Evolutionary conservation across 2,888 invertebrate genomes (phyloP).

Genomic region (Ectemnius lituratus): DNA sequence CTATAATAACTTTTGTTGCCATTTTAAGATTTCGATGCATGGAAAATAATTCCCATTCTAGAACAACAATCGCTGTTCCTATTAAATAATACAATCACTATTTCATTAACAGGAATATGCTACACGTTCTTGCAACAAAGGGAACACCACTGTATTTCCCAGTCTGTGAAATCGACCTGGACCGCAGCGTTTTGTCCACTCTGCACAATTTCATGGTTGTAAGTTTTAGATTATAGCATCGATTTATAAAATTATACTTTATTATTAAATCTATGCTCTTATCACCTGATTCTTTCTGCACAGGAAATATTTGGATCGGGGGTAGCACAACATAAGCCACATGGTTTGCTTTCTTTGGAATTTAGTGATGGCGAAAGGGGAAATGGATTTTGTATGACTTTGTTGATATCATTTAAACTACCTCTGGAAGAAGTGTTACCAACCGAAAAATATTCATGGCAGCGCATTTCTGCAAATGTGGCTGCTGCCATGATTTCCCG

Average conservation of each 20-base stretch:
- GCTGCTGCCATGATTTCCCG: conserved; percentile 84
- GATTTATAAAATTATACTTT: conserved; percentile 1
- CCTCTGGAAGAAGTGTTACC: conserved; percentile 92
- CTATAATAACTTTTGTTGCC: no score
- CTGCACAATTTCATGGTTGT: conserved; percentile 92
- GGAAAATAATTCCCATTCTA: no score
- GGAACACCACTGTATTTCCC: conserved; percentile 91
- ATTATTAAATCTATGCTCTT: not conserved
- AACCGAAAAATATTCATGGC: conserved; percentile 94
- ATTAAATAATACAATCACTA: not conserved
- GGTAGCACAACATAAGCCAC: conserved; percentile 90
- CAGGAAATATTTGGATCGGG: conserved; percentile 92
- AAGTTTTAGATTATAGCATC: conserved; percentile 58
- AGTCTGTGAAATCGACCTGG: conserved; percentile 92
- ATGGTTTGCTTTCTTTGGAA: conserved; percentile 89
- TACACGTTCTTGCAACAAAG: conserved; percentile 92
- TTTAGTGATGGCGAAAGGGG: conserved; percentile 80
- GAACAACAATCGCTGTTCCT: no score
- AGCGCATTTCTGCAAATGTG: conserved; percentile 85
- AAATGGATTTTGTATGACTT: conserved; percentile 90
- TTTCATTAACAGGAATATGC: conserved; percentile 81
- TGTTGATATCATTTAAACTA: conserved; percentile 90
- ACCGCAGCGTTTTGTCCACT: conserved; percentile 91
- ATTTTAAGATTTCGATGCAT: no score
- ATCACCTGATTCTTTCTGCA: conserved; percentile 21